A percentile compares a stretch with the other conserved stretches of the same genome.
These are phyloP conservation scores for Sylvietta virens DNA, from an alignment of 2,113 vertebrate genomes.

Conservation along the genomic window DNA sequence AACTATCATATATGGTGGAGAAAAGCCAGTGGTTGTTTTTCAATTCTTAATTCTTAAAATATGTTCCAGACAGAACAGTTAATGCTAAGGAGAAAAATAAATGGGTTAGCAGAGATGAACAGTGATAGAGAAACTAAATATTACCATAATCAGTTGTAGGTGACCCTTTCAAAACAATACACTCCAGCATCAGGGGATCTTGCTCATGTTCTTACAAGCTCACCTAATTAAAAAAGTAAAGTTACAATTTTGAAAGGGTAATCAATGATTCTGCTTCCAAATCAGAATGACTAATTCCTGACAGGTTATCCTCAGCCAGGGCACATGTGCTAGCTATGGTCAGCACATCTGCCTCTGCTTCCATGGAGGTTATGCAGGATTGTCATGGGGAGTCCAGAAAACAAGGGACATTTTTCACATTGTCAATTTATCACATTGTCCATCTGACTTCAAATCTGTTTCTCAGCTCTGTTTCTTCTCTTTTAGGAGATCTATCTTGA, in stretches of 20 bases:
- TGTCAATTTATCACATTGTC: not conserved
- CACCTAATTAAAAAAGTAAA: not conserved
- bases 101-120: not conserved
- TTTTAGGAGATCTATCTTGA: not conserved
- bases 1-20: not conserved
- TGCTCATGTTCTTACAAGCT: not conserved
- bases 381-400: not conserved
- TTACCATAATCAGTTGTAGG: not conserved
- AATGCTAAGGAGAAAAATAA: not conserved
- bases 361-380: not conserved
- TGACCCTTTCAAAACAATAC: not conserved
- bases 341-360: not conserved
- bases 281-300: not conserved
- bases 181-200: not conserved
- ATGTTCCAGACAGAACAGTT: not conserved
- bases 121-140: not conserved
- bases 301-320: not conserved
- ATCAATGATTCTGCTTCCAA: not conserved
- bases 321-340: rapidly evolving
- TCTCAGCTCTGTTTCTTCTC: not conserved
- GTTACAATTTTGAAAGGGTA: not conserved
- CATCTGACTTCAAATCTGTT: not conserved
- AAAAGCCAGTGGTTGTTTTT: not conserved
- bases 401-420: not conserved
- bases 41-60: not conserved